phyloP scores from a whole-genome alignment of 2,113 vertebrate genomes.

The Tenrec ecaudatus region DNA sequence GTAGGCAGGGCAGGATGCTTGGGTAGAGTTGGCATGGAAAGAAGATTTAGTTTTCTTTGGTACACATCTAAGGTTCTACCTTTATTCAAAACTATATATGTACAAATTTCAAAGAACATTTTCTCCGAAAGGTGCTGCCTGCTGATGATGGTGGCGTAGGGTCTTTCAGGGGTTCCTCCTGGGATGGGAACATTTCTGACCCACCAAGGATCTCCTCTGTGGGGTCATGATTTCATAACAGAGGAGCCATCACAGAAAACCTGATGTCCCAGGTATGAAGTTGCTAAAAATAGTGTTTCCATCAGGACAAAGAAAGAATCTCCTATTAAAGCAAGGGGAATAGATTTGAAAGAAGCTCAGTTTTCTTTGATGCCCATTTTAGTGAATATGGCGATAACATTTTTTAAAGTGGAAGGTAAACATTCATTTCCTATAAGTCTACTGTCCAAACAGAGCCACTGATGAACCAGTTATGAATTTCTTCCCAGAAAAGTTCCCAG shows the following conservation, averaged over 20 bases:
- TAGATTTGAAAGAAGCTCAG: background rate
- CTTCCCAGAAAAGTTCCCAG: background rate
- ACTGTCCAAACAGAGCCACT: background rate
- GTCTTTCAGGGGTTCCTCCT: background rate
- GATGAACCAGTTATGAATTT: background rate
- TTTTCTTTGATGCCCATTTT: slow-evolving; percentile 34
- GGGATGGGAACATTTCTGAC: background rate
- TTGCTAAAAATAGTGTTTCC: background rate
- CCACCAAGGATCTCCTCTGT: too few relatives aligned
- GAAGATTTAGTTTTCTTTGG: background rate
- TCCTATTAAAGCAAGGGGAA: background rate
- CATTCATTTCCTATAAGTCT: background rate
- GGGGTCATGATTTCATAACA: background rate
- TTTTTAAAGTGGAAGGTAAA: background rate
- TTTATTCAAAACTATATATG: background rate
- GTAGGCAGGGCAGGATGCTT: background rate
- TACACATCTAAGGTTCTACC: too few relatives aligned
- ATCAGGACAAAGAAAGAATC: background rate
- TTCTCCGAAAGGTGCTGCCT: background rate
- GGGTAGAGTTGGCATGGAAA: background rate
- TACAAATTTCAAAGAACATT: background rate
- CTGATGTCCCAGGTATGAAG: background rate
- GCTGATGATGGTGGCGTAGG: background rate
- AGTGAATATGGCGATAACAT: background rate
- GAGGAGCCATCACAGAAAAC: background rate